Conservation (phyloP, 2,797 vertebrate species). For the Diplodus puntazzo region DNA sequence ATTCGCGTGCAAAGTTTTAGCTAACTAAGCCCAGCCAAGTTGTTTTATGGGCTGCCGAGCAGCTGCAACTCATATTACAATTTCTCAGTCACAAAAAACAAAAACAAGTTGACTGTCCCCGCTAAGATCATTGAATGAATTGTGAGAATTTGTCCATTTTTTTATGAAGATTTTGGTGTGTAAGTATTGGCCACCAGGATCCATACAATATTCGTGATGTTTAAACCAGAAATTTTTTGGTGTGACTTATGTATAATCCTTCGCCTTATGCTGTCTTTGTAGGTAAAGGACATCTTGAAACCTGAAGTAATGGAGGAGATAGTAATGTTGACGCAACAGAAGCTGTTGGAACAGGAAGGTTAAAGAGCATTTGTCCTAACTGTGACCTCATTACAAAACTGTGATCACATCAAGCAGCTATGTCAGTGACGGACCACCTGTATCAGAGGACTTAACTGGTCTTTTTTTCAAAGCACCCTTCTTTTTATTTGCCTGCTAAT, state of each 20-base stretch:
- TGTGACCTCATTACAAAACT: conserved; percentile 5
- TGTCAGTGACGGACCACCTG: conserved; percentile 4
- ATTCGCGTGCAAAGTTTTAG: not conserved
- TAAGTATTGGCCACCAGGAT: not conserved
- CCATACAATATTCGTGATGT: not conserved
- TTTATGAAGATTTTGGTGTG: not conserved
- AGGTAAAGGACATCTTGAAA: conserved; percentile 98
- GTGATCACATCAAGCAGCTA: conserved; percentile 30
- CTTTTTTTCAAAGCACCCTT: conserved; percentile 16
- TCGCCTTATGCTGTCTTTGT: conserved; percentile 39
- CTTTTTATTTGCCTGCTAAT: not conserved
- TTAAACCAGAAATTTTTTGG: not conserved
- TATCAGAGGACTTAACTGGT: not conserved
- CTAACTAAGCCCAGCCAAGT: not conserved
- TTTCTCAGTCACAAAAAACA: not conserved
- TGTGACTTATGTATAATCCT: not conserved
- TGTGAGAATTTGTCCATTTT: not conserved
- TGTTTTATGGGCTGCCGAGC: not conserved
- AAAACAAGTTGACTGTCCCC: not conserved
- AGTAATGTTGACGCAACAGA: conserved; percentile 93
- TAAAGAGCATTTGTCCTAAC: conserved; percentile 69
- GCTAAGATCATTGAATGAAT: not conserved
- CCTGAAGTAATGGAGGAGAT: conserved; percentile 95
- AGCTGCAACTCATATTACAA: not conserved
- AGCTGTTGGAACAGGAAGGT: conserved; percentile 92